Evolutionary conservation across 2,113 vertebrate genomes (phyloP).

Genomic region (Siniperca knerii): DNA sequence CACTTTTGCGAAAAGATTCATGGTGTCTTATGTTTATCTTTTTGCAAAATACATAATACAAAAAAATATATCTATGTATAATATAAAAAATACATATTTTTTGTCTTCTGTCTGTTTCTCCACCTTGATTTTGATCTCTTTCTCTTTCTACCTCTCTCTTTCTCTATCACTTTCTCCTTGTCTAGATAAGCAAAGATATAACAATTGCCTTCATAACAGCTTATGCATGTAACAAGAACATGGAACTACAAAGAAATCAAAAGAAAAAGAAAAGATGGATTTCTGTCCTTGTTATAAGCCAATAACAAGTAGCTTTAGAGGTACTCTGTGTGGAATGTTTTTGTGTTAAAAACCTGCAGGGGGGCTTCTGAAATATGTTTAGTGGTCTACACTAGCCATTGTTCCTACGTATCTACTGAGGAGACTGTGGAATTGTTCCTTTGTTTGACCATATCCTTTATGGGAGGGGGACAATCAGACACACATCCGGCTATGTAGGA

Average conservation of each 20-base stretch:
- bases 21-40: background rate
- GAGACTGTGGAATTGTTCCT: slow-evolving; percentile 72
- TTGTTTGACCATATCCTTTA: slow-evolving; percentile 80
- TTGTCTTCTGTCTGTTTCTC: background rate
- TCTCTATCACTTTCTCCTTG: background rate
- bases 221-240: background rate
- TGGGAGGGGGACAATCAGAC: slow-evolving; percentile 65
- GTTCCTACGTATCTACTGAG: slow-evolving; percentile 64
- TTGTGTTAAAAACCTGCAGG: slow-evolving; percentile 60
- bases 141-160: background rate
- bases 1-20: background rate
- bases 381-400: slow-evolving; percentile 58
- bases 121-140: slow-evolving; percentile 8
- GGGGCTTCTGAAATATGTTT: slow-evolving; percentile 63
- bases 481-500: slow-evolving; percentile 60
- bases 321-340: slow-evolving; percentile 59
- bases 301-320: slow-evolving; percentile 17
- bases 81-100: background rate
- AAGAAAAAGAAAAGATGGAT: background rate
- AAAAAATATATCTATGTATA: no score
- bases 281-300: background rate
- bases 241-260: background rate
- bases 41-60: no score
- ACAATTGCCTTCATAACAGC: background rate
- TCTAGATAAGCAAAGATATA: background rate